Evolutionary conservation across 2,888 invertebrate genomes (phyloP).

Genomic region (Heliconius aoede): DNA sequence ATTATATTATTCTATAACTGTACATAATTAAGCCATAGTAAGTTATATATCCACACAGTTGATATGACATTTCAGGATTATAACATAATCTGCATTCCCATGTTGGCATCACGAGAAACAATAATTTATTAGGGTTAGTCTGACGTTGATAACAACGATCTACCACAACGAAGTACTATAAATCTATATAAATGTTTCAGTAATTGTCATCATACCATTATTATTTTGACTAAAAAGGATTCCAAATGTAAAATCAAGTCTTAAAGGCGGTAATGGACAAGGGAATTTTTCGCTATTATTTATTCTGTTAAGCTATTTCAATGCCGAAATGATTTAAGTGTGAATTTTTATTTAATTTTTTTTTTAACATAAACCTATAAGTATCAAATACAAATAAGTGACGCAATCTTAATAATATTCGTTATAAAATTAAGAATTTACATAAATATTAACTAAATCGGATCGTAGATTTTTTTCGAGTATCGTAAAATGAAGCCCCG

Average conservation of each 20-base stretch:
- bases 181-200: conserved; percentile 34
- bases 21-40: background rate
- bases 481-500: conserved; percentile 15
- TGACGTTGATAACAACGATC: conserved; percentile 41
- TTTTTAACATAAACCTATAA: background rate
- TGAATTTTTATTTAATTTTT: background rate
- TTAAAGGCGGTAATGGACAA: background rate
- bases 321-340: background rate
- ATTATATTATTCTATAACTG: background rate
- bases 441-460: background rate
- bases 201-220: conserved; percentile 27
- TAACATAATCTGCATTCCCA: conserved; percentile 14
- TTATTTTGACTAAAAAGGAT: conserved; percentile 4
- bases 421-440: background rate
- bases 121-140: conserved; percentile 42
- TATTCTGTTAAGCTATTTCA: background rate
- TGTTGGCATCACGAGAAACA: conserved; percentile 23
- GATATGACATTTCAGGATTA: background rate
- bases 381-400: background rate
- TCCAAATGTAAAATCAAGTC: background rate
- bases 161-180: conserved; percentile 32
- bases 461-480: background rate
- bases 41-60: background rate
- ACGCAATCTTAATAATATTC: background rate
- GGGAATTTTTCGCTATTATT: background rate